A percentile compares a stretch with the other conserved stretches of the same genome.
phyloP scores from a whole-genome alignment of 2,888 invertebrate species.

The Serripes groenlandicus region DNA sequence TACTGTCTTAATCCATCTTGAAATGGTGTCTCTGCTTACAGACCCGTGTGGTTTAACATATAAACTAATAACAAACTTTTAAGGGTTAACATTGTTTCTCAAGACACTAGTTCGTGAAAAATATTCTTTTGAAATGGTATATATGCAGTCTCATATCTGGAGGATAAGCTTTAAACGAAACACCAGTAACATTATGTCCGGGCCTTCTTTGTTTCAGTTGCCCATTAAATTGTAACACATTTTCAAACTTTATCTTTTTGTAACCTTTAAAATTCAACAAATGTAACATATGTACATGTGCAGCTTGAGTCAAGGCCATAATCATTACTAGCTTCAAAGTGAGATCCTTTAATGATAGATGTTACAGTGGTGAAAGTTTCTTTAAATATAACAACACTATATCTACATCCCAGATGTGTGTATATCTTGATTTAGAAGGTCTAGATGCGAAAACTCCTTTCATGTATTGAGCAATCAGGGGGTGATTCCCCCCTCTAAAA shows the following conservation, averaged over 20 bases:
- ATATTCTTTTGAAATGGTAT: constrained; percentile 52
- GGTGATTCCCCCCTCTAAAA: no score
- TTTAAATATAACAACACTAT: constrained; percentile 23
- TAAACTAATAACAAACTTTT: constrained; percentile 48
- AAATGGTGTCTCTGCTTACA: constrained; percentile 57
- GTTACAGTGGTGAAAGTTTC: no score
- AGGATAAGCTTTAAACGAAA: constrained; percentile 38
- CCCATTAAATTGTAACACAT: constrained; percentile 25
- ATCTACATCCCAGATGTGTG: constrained; percentile 37
- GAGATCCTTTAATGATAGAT: no score
- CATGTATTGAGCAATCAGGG: no score
- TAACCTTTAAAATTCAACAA: no score
- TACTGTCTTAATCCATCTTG: constrained; percentile 54
- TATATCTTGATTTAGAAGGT: no score
- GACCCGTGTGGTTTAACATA: constrained; percentile 57
- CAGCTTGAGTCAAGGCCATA: constrained; percentile 46
- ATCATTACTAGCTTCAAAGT: constrained; percentile 54
- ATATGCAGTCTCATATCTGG: constrained; percentile 30
- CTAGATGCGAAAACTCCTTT: no score
- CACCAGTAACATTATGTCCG: constrained; percentile 14
- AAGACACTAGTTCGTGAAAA: no score
- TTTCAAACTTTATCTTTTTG: no score
- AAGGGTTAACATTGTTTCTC: constrained; percentile 22
- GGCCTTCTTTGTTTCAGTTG: constrained; percentile 40
- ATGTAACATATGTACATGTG: constrained; percentile 44